phyloP scores from a whole-genome alignment of 2,888 invertebrate genomes.

The Torymus tubicola region DNA sequence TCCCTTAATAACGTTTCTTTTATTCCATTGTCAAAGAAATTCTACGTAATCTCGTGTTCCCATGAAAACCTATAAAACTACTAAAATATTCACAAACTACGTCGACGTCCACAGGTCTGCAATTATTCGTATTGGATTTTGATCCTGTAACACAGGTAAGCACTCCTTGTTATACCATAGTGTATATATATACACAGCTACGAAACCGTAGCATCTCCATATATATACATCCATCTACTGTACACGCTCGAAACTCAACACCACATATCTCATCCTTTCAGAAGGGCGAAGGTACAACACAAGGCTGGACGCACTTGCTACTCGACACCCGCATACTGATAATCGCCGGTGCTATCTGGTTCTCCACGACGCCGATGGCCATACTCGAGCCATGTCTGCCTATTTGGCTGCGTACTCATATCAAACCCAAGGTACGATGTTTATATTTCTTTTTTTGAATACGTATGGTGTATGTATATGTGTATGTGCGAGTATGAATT shows the following conservation, averaged over 20 bases:
- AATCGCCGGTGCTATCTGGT: conserved; percentile 83
- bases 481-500: not conserved
- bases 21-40: too few species aligned
- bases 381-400: conserved; percentile 90
- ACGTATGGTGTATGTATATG: not conserved
- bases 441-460: too few species aligned
- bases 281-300: conserved; percentile 47
- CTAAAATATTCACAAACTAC: too few species aligned
- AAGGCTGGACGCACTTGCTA: conserved; percentile 80
- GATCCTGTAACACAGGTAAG: conserved; percentile 64
- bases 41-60: too few species aligned
- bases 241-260: too few species aligned
- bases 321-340: conserved; percentile 82
- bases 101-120: conserved; percentile 63
- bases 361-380: conserved; percentile 89
- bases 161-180: not conserved
- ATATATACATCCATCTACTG: too few species aligned
- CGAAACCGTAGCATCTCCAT: not conserved
- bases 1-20: too few species aligned
- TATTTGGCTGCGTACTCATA: conserved; percentile 85
- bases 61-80: too few species aligned
- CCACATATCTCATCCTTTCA: conserved; percentile 12
- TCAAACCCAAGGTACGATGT: conserved; percentile 79
- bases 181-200: not conserved
- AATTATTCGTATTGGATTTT: conserved; percentile 70